Conservation (phyloP, 2,113 vertebrate genomes). For the Chloropsis cyanopogon region DNA sequence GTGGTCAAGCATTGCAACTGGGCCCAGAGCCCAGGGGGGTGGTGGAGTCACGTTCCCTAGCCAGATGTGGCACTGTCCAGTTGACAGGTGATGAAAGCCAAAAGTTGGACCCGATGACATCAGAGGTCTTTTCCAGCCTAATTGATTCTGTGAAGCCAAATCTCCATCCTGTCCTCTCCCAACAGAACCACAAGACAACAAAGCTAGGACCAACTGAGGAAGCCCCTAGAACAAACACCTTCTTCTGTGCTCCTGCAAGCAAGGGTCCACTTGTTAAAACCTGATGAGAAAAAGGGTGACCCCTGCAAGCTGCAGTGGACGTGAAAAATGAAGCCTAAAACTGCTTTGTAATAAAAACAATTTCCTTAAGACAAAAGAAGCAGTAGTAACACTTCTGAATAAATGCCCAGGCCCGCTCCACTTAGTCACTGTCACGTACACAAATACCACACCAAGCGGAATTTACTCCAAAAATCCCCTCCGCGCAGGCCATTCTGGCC, state of each 20-base stretch:
- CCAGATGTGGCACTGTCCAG: neutral
- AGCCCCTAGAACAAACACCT: neutral
- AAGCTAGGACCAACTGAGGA: neutral
- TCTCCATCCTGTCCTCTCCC: neutral
- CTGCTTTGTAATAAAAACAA: neutral
- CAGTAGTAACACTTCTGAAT: neutral
- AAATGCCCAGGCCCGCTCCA: neutral
- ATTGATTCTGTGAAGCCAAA: neutral
- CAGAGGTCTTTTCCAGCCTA: neutral
- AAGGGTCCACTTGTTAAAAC: neutral
- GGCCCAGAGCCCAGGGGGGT: neutral
- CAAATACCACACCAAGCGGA: neutral
- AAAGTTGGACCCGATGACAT: neutral
- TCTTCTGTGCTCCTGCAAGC: neutral
- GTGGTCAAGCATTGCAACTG: neutral
- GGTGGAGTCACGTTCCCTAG: neutral
- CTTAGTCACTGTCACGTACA: neutral
- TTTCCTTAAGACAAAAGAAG: neutral
- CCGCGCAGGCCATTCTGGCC: rapidly evolving
- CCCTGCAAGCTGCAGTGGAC: rapidly evolving
- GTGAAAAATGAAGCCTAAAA: neutral
- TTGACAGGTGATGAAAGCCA: neutral
- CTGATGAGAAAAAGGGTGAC: neutral
- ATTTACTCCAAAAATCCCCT: too few species aligned
- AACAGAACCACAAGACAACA: neutral